A percentile compares a stretch with the other conserved stretches of the same genome.
Conservation (phyloP, 30 jellyfish, hydroid and myxozoan species). For the Catostylus mosaicus region DNA sequence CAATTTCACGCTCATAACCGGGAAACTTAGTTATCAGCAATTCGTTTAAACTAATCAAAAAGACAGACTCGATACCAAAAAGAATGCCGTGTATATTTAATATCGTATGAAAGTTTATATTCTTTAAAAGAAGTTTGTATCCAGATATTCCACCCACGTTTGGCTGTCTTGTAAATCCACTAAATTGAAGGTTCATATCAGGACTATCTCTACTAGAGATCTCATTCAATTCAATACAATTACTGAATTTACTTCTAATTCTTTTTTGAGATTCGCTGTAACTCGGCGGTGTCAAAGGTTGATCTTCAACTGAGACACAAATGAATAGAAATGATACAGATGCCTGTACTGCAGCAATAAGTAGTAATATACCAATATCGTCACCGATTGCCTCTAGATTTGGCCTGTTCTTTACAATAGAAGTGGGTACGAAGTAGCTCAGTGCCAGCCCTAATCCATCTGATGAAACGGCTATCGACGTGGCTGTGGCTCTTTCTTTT, state of each 20-base stretch:
- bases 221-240: not conserved
- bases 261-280: slow-evolving; percentile 32
- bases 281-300: slow-evolving; percentile 84
- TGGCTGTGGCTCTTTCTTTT: slow-evolving; percentile 81
- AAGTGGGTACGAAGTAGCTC: slow-evolving; percentile 60
- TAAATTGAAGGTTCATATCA: not conserved
- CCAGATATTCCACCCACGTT: not conserved
- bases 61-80: slow-evolving; percentile 67
- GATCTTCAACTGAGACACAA: slow-evolving; percentile 44
- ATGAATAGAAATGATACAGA: slow-evolving; percentile 53
- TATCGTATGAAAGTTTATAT: slow-evolving; percentile 21
- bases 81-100: slow-evolving; percentile 56
- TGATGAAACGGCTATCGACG: slow-evolving; percentile 77
- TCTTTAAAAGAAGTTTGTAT: slow-evolving; percentile 23
- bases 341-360: slow-evolving; percentile 62
- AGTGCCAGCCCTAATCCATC: slow-evolving; percentile 81
- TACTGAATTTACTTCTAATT: not conserved
- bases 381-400: slow-evolving; percentile 8
- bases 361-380: slow-evolving; percentile 36
- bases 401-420: slow-evolving; percentile 32
- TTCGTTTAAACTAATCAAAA: slow-evolving; percentile 71
- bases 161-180: not conserved
- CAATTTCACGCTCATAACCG: slow-evolving; percentile 76
- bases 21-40: slow-evolving; percentile 75
- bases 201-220: not conserved